Evolutionary conservation across 2,113 vertebrate species (phyloP).

Genomic region (Donacobius atricapilla): DNA sequence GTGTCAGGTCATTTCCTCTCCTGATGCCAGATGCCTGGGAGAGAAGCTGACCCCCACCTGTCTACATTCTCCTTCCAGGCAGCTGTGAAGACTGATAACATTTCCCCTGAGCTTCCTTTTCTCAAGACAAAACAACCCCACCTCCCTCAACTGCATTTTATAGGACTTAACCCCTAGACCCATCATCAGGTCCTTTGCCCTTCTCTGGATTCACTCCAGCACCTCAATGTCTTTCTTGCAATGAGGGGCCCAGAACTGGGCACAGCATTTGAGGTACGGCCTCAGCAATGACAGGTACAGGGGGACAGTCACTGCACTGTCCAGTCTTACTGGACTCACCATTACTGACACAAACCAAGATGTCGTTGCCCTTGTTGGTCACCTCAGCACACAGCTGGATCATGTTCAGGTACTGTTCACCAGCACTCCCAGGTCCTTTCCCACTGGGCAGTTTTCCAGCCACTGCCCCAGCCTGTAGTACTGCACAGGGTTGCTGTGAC

Average conservation of each 20-base stretch:
- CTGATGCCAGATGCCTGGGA: background rate
- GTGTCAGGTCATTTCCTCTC: background rate
- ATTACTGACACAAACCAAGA: background rate
- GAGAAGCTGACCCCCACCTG: background rate
- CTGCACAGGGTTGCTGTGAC: background rate
- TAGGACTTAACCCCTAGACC: too few species aligned
- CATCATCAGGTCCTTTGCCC: background rate
- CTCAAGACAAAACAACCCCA: background rate
- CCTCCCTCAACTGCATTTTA: background rate
- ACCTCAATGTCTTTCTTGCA: too few species aligned
- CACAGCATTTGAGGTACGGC: background rate
- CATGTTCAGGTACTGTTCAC: background rate
- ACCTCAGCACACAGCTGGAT: background rate
- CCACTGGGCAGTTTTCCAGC: background rate
- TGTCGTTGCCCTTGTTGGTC: background rate
- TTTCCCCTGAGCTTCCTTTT: background rate
- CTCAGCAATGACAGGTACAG: background rate
- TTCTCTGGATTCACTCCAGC: background rate
- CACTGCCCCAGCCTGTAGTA: background rate
- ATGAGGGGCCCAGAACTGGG: background rate
- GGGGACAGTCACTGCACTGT: background rate
- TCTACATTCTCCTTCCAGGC: background rate
- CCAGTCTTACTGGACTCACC: too few species aligned
- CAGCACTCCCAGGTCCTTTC: background rate
- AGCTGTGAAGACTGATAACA: background rate